phyloP scores from a whole-genome alignment of 2,888 invertebrate genomes.

The Thysanoteuthis rhombus region DNA sequence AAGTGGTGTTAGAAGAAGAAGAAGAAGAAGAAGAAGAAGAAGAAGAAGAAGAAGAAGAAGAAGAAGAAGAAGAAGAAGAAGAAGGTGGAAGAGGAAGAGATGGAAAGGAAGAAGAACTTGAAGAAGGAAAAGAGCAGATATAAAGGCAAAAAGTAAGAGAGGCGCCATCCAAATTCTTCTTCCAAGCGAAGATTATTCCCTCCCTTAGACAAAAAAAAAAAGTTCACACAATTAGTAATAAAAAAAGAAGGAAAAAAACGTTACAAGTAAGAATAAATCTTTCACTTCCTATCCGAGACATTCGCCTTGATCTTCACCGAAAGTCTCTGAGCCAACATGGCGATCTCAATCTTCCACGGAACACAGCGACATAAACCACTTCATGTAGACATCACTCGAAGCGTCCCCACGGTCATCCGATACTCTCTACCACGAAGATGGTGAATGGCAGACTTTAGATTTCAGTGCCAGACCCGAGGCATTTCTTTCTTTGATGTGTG shows the following conservation, averaged over 20 bases:
- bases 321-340: neutral
- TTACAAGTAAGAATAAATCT: neutral
- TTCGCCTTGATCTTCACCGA: neutral
- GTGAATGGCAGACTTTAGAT: neutral
- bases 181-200: neutral
- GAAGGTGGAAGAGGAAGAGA: too few relatives aligned
- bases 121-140: too few relatives aligned
- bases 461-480: neutral
- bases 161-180: neutral
- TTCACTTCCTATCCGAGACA: neutral
- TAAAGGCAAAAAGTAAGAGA: neutral
- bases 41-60: too few relatives aligned
- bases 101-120: too few relatives aligned
- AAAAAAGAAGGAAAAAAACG: neutral
- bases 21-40: too few relatives aligned
- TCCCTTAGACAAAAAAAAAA: neutral
- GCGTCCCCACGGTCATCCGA: neutral
- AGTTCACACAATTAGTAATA: neutral
- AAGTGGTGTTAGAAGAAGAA: too few relatives aligned
- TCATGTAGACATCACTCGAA: neutral
- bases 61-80: too few relatives aligned
- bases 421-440: neutral
- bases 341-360: neutral
- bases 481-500: neutral
- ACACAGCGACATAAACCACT: neutral